These are phyloP conservation scores for Zophobas atratus DNA, from an alignment of 1,140 invertebrate genomes.

Conservation along the genomic window DNA sequence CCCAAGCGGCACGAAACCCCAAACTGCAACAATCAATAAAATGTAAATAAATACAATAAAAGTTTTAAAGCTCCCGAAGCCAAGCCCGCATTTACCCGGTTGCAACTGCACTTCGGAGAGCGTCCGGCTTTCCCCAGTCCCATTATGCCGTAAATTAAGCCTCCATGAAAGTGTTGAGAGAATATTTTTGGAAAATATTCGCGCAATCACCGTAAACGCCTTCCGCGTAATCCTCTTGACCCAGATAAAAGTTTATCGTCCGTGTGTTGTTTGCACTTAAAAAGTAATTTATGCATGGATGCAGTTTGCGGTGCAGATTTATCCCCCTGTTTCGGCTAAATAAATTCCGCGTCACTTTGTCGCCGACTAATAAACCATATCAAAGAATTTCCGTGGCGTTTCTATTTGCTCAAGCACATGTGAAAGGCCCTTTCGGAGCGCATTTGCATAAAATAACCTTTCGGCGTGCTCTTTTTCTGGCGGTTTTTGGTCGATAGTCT, in stretches of 20 bases:
- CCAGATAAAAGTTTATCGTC: constrained; percentile 25
- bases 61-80: background rate
- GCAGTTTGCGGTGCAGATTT: constrained; percentile 27
- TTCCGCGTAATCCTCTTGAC: constrained; percentile 35
- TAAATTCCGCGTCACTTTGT: background rate
- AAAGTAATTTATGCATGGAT: constrained; percentile 37
- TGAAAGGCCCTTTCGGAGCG: constrained; percentile 16
- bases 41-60: constrained; percentile 2
- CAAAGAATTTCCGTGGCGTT: background rate
- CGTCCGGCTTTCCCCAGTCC: background rate
- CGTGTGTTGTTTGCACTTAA: constrained; percentile 32
- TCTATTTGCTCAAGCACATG: constrained; percentile 9
- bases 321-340: background rate
- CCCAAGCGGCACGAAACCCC: background rate
- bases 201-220: constrained; percentile 25
- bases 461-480: background rate
- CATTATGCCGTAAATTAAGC: background rate
- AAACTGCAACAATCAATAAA: constrained; percentile 19
- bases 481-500: background rate
- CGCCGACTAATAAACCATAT: constrained; percentile 13
- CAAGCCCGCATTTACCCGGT: background rate
- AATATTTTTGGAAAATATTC: constrained; percentile 19
- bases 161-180: constrained; percentile 20
- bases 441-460: constrained; percentile 27
- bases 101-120: background rate